Base-by-base conservation (phyloP, 2,888 invertebrate species). In the Dyspetes luteomarginatus region DNA sequence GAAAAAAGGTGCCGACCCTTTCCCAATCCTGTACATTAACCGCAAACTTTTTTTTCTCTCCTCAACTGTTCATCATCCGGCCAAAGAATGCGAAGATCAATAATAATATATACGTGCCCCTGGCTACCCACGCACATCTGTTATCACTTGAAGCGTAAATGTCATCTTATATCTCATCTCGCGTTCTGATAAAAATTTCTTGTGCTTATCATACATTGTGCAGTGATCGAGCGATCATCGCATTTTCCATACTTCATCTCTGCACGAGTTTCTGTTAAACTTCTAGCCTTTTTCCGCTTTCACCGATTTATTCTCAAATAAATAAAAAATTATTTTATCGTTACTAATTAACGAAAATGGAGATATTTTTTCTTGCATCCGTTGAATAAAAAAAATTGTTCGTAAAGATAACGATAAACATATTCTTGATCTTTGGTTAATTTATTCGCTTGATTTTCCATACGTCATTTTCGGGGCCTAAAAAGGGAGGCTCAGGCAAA, bases 31-130 rank as follows among this genome's bases (percentile, higher is more conserved):
- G 12, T 0, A 36, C 7, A 36, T 12, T 36, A 36, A 12, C 36
- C n/a, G n/a, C n/a, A n/a, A n/a, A 36, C 52, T 3, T 30, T 41
- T 55, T 55, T 48, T 55, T 41, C 41, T 15, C 52, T 50, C 36
- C n/a, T 36, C 30, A n/a, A 12, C 36, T 2, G 0, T 36, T 50
- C 55, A 41, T 68, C 67, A 68, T 41, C 41, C n/a, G 15, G 22
- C 17, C 12, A 22, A 41, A 68, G 36, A 68, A 41, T 55, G 41
- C 26, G 2, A 24, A 68, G 36, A 68, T 68, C 67, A 52, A 68
- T 55, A 52, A 36, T 36, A 36, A n/a, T 36, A 36, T 36, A 36
- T 9, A 68, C 55, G 55, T n/a, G n/a, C n/a, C n/a, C 22, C n/a
- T 15, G 24, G 1, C 24, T n/a, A 36, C 55, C 67, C 52, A 55